These are phyloP conservation scores for Polypterus senegalus DNA, from an alignment of 2,113 vertebrate genomes.

Conservation along the genomic window DNA sequence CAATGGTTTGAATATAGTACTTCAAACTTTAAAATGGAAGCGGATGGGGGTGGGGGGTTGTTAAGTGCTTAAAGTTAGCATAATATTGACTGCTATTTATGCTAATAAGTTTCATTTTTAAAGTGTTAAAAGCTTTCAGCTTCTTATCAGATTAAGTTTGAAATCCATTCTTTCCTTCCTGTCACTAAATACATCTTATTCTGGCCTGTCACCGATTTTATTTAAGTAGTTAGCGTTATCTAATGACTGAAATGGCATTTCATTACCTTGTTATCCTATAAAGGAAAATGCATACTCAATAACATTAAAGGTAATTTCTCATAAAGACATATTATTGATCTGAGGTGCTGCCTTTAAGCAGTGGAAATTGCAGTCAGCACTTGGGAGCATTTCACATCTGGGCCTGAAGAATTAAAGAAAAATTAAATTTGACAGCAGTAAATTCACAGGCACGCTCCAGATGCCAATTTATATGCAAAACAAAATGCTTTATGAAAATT, in stretches of 20 bases:
- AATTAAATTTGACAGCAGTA: conserved; percentile 98
- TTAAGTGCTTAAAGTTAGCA: conserved; percentile 6
- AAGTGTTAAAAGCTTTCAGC: conserved; percentile 13
- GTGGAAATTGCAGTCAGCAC: conserved; percentile 82
- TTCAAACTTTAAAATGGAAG: not conserved
- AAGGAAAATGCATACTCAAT: conserved; percentile 88
- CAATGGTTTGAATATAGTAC: not conserved
- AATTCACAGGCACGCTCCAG: conserved; percentile 76
- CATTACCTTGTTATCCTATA: conserved; percentile 89
- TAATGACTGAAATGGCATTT: conserved; percentile 95
- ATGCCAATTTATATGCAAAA: conserved; percentile 97
- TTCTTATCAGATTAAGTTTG: conserved; percentile 49
- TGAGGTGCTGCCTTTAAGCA: conserved; percentile 72
- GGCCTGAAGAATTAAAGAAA: conserved; percentile 98
- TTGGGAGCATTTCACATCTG: conserved; percentile 65
- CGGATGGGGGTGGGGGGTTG: not conserved
- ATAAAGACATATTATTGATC: conserved; percentile 98
- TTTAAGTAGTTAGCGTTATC: conserved; percentile 59
- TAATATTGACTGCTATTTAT: conserved; percentile 3
- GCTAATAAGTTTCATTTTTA: conserved; percentile 2
- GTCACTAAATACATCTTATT: conserved; percentile 68
- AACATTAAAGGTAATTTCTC: conserved; percentile 91
- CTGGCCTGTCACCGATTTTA: conserved; percentile 59
- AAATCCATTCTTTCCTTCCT: conserved; percentile 67
- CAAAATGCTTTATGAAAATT: conserved; percentile 75